Conservation (phyloP, 2,888 invertebrate genomes). For the Aphodius sticticus region DNA sequence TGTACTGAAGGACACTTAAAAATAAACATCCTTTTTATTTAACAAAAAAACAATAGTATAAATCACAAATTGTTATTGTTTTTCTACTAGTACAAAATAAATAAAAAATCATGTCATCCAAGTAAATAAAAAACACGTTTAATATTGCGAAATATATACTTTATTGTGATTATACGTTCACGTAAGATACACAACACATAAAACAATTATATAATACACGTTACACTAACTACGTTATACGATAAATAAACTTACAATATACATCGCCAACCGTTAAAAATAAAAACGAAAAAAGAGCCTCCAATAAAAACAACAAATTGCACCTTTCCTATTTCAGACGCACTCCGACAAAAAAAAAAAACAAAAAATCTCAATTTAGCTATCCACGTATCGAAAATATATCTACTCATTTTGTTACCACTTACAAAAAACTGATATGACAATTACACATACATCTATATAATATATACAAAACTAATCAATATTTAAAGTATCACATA, state of each 20-base stretch:
- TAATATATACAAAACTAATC: not conserved
- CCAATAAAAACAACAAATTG: not conserved
- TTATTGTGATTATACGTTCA: not conserved
- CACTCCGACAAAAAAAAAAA: not conserved
- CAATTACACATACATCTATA: not conserved
- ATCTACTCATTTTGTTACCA: not conserved
- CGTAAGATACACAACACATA: not conserved
- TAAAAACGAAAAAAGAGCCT: not conserved
- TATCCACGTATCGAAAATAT: not conserved
- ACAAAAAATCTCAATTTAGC: not conserved
- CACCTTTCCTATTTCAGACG: not conserved
- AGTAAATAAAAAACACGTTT: not conserved
- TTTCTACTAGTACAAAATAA: not conserved
- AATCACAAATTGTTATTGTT: not conserved
- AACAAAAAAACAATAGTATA: no score
- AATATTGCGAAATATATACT: not conserved
- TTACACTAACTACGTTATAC: not conserved
- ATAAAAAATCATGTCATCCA: not conserved
- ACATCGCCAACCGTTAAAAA: not conserved
- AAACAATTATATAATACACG: not conserved
- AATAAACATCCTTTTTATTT: no score
- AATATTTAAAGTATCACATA: conserved; percentile 32
- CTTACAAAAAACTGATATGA: not conserved
- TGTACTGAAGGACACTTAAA: no score
- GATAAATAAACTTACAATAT: not conserved